Percentiles rank a stretch among this genome's conserved stretches.
Evolutionary conservation across 1,140 invertebrate species (phyloP).

Genomic region (Hyles euphorbiae): DNA sequence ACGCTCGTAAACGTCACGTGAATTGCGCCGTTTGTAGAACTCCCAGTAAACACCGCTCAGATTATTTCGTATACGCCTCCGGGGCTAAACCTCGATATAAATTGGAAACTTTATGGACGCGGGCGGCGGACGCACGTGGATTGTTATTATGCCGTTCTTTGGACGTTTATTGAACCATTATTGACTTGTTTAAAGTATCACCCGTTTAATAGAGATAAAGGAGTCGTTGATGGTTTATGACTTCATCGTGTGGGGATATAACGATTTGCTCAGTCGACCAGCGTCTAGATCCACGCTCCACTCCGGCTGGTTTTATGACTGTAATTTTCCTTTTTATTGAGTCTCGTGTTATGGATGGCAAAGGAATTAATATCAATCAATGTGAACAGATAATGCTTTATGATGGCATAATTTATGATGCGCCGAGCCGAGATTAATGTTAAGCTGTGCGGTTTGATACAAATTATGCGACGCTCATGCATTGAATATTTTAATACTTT

Average conservation of each 20-base stretch:
- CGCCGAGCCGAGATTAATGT: too few relatives aligned
- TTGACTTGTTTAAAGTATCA: constrained; percentile 73
- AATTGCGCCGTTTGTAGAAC: constrained; percentile 70
- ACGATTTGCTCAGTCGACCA: constrained; percentile 24
- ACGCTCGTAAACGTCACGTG: constrained; percentile 71
- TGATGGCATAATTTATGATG: too few relatives aligned
- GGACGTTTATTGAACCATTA: constrained; percentile 72
- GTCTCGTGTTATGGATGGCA: constrained; percentile 37
- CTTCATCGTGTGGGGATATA: constrained; percentile 56
- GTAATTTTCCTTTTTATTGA: constrained; percentile 66
- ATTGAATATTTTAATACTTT: too few relatives aligned
- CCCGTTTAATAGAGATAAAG: constrained; percentile 71
- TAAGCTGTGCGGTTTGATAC: too few relatives aligned
- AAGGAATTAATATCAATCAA: constrained; percentile 54
- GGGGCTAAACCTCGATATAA: constrained; percentile 69
- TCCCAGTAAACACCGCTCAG: constrained; percentile 67
- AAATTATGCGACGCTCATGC: too few relatives aligned
- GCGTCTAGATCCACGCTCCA: constrained; percentile 40
- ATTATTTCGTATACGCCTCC: constrained; percentile 70
- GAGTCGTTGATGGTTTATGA: constrained; percentile 64
- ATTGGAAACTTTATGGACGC: constrained; percentile 66
- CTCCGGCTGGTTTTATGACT: constrained; percentile 44
- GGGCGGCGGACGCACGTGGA: constrained; percentile 53
- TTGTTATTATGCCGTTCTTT: constrained; percentile 70
- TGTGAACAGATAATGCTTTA: constrained; percentile 20